phyloP scores from a whole-genome alignment of 2,113 vertebrate genomes.

The Cettia cetti region DNA sequence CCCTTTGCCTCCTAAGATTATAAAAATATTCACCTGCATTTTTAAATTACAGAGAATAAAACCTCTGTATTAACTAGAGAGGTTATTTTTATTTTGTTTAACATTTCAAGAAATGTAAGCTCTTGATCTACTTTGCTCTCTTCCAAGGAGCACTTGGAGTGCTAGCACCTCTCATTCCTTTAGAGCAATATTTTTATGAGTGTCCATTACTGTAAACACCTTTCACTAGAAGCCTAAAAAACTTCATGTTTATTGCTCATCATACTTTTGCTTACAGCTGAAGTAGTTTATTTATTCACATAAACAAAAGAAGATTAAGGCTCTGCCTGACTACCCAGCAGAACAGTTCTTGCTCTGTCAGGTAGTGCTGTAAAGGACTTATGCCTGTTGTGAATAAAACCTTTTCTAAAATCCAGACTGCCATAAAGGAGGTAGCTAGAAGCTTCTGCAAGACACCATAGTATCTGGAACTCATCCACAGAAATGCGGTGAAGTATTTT shows the following conservation, averaged over 20 bases:
- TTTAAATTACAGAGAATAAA: background rate
- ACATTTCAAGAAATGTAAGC: background rate
- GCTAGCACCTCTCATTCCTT: background rate
- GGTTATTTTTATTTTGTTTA: background rate
- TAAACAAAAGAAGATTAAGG: background rate
- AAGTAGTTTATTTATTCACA: background rate
- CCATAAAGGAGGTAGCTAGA: background rate
- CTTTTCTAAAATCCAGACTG: background rate
- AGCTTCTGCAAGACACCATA: background rate
- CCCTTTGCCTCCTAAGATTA: background rate
- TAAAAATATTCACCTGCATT: background rate
- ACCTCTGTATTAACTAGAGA: background rate
- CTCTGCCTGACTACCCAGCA: background rate
- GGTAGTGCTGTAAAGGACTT: background rate
- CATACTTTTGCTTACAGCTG: background rate
- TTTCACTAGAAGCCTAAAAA: background rate
- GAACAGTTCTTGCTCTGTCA: background rate
- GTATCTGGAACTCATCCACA: background rate
- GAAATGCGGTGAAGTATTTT: background rate
- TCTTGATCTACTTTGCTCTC: background rate
- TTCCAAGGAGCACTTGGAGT: background rate
- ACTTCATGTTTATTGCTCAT: background rate
- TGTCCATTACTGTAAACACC: background rate
- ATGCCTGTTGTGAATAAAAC: background rate
- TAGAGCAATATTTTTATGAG: background rate